These are phyloP conservation scores for Thereva nobilitata DNA, from an alignment of 2,888 invertebrate species.

Conservation along the genomic window DNA sequence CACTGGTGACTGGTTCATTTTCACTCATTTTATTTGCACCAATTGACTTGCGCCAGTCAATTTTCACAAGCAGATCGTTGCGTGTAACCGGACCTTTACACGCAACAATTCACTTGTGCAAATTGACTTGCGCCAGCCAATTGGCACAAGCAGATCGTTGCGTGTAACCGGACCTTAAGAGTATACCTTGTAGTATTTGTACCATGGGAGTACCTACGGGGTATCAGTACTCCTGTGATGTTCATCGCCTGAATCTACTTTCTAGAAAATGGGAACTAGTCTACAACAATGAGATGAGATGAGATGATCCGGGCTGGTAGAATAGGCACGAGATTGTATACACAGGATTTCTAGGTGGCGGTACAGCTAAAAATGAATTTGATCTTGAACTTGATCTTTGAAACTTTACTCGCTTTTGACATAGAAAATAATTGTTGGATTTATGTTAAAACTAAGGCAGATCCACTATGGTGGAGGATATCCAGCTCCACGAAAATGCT, in stretches of 20 bases:
- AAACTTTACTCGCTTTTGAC: constrained; percentile 76
- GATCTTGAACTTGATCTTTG: no score
- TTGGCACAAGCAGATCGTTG: no score
- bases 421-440: constrained; percentile 71
- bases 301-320: constrained; percentile 75
- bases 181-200: no score
- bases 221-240: constrained; percentile 84
- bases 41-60: no score
- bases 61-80: no score
- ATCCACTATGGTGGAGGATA: constrained; percentile 60
- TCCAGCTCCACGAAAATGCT: constrained; percentile 79
- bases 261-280: constrained; percentile 77
- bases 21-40: no score
- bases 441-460: constrained; percentile 66
- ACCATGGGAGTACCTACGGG: constrained; percentile 95
- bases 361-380: constrained; percentile 75
- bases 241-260: constrained; percentile 79
- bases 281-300: constrained; percentile 69
- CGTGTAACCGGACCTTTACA: no score
- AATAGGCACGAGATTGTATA: constrained; percentile 86
- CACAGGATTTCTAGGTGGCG: constrained; percentile 83
- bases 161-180: no score
- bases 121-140: no score
- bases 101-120: no score
- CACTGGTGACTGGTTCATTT: no score